phyloP scores from a whole-genome alignment of 2,888 invertebrate genomes.

The Keiferia lycopersicella region DNA sequence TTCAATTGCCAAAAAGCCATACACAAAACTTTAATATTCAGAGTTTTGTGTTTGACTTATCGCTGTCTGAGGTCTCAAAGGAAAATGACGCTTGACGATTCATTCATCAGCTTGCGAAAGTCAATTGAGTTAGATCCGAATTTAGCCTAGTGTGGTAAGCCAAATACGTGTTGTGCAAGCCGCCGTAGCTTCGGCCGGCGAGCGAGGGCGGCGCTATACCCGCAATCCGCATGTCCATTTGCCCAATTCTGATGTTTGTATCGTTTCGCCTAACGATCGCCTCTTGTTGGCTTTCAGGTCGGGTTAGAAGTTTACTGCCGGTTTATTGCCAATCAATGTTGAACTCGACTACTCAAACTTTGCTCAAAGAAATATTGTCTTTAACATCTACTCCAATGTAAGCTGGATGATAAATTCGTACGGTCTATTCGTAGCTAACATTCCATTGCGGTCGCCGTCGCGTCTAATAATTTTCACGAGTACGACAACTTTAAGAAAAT shows the following conservation, averaged over 20 bases:
- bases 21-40: no score
- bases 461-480: slow-evolving; percentile 24
- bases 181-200: slow-evolving; percentile 26
- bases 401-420: slow-evolving; percentile 12
- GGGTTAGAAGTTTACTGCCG: slow-evolving; percentile 2
- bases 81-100: slow-evolving; percentile 53
- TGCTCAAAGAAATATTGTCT: background rate
- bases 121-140: slow-evolving; percentile 64
- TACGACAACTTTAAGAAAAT: slow-evolving; percentile 18
- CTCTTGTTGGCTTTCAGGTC: slow-evolving; percentile 24
- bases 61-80: slow-evolving; percentile 38
- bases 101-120: slow-evolving; percentile 68
- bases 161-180: slow-evolving; percentile 48
- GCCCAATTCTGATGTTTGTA: slow-evolving; percentile 26
- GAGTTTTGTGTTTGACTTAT: slow-evolving; percentile 17
- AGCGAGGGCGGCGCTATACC: slow-evolving; percentile 23
- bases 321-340: slow-evolving; percentile 9
- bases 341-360: background rate
- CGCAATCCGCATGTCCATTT: slow-evolving; percentile 20
- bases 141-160: slow-evolving; percentile 66
- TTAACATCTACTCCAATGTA: background rate
- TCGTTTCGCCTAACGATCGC: slow-evolving; percentile 14
- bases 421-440: slow-evolving; percentile 14
- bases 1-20: background rate
- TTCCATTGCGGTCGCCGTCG: slow-evolving; percentile 26